Evolutionary conservation across 2,113 vertebrate genomes (phyloP), one percentile per base, ranked within the genome.

Genomic region (Cyprinodon tularosa): DNA sequence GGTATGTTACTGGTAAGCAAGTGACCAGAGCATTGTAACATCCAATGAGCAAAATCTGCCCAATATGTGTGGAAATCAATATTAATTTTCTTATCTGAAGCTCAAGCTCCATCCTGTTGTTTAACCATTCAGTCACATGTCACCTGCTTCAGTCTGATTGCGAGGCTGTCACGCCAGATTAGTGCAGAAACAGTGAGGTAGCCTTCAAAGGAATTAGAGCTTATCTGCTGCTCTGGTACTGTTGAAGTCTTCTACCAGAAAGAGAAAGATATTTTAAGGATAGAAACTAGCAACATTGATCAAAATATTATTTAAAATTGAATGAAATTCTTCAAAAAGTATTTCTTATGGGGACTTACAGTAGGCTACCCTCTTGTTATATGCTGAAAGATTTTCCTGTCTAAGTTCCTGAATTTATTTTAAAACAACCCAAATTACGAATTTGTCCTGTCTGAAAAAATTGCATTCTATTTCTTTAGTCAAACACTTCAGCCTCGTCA

Each of bases 51-150:
- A 82, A 73, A 81, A 82, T 90, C 88, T 86, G 82, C 80, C 78
- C 64, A 70, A 91, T 90, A 87, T 83, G 82, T 78, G 71, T 79
- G 86, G 82, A 86, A 91, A 92, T 94, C 92, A 82, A 93, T 93
- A 90, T 86, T 87, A 83, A 90, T 93, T 93, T 83, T 87, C 84
- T 91, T 91, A 91, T 93, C 89, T 70, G 76, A 67, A 65, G 74
- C 60, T 66, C 47, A 72, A 75, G 73, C 74, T 87, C 78, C 84
- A 61, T 87, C 76, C 83, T 38, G 78, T 91, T 91, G 92, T 92
- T 84, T 80, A 81, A 65, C 77, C 74, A 62, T 83, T 89, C 85
- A 84, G 79, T 86, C 85, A 68, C 74, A 85, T 72, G 88, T 90
- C 90, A 92, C 88, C 81, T 91, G 89, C 81, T 78, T 62, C 61